phyloP scores from a whole-genome alignment of 2,797 vertebrate species.

The Lateolabrax maculatus region DNA sequence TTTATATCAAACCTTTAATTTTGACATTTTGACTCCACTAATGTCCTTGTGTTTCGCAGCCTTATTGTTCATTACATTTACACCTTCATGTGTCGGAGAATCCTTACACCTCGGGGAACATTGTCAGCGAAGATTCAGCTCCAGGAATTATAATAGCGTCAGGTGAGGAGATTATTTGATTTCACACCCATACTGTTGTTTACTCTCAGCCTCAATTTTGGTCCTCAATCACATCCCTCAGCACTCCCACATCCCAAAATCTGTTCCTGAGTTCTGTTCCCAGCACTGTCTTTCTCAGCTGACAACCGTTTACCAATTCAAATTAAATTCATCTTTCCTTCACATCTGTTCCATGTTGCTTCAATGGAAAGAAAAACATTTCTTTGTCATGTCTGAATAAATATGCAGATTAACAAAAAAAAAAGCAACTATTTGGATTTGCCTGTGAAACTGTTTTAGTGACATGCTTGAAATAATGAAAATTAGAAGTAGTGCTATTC shows the following conservation, averaged over 20 bases:
- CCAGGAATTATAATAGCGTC: constrained; percentile 95
- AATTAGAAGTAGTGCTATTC: background rate
- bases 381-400: background rate
- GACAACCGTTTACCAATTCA: constrained; percentile 20
- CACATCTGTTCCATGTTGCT: constrained; percentile 42
- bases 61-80: constrained; percentile 93
- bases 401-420: background rate
- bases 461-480: constrained; percentile 24
- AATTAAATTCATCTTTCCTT: constrained; percentile 27
- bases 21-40: constrained; percentile 30
- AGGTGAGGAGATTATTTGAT: constrained; percentile 84
- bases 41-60: constrained; percentile 80
- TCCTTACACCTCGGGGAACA: constrained; percentile 96
- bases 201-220: constrained; percentile 24
- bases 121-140: constrained; percentile 93
- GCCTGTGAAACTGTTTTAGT: background rate
- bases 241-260: constrained; percentile 11
- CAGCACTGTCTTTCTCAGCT: constrained; percentile 22
- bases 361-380: constrained; percentile 4
- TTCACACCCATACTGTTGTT: constrained; percentile 55
- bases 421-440: background rate
- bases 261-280: constrained; percentile 27
- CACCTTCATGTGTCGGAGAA: constrained; percentile 96
- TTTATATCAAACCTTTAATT: constrained; percentile 22
- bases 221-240: constrained; percentile 31